Evolutionary conservation across 2,888 invertebrate species (phyloP).

Genomic region (Sabatieria punctata): DNA sequence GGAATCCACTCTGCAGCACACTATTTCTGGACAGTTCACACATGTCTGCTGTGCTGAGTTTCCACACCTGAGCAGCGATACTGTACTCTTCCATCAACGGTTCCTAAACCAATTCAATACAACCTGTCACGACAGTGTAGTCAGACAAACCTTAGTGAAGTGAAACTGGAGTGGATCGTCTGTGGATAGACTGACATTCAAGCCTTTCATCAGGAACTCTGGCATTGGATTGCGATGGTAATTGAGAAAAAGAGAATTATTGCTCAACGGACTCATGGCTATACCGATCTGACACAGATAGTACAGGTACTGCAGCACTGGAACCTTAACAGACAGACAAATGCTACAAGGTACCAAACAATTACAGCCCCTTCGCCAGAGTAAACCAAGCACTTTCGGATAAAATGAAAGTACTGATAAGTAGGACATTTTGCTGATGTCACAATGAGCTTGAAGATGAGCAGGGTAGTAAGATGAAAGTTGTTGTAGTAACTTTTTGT

Average conservation of each 20-base stretch:
- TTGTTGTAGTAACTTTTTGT: no score
- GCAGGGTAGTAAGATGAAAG: no score
- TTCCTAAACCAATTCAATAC: constrained; percentile 46
- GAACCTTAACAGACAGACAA: constrained; percentile 46
- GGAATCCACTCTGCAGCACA: constrained; percentile 90
- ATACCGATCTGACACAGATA: constrained; percentile 93
- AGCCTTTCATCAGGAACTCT: constrained; percentile 81
- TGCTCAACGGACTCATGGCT: constrained; percentile 95
- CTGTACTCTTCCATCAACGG: constrained; percentile 99
- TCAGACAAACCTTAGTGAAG: constrained; percentile 65
- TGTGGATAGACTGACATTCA: constrained; percentile 81
- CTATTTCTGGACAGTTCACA: constrained; percentile 91
- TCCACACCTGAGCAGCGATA: constrained; percentile 98
- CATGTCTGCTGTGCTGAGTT: constrained; percentile 95
- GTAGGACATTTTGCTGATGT: no score
- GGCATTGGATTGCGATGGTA: constrained; percentile 96
- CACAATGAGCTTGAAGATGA: no score
- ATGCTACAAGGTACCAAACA: not conserved
- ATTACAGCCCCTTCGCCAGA: no score
- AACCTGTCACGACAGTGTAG: not conserved
- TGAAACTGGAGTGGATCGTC: constrained; percentile 98
- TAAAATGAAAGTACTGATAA: no score
- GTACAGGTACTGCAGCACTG: constrained; percentile 92
- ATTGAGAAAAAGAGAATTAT: constrained; percentile 93
- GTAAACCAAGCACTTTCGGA: no score